A percentile compares a stretch with the other conserved stretches of the same genome.
phyloP scores from a whole-genome alignment of 2,113 vertebrate genomes.

The Athene cunicularia region DNA sequence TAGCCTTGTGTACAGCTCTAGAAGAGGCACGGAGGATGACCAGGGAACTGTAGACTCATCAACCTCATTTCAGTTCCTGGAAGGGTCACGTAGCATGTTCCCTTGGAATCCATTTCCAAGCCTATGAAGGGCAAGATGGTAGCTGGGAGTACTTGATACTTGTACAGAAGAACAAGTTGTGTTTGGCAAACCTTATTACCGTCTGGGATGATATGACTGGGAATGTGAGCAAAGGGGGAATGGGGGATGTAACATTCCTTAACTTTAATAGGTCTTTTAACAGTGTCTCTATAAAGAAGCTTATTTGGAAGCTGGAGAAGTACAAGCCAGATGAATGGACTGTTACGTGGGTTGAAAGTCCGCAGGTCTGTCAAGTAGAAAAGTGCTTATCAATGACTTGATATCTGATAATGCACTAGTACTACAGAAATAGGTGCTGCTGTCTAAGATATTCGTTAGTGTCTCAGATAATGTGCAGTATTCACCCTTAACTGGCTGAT shows the following conservation, averaged over 20 bases:
- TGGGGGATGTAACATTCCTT: not conserved
- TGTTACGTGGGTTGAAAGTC: not conserved
- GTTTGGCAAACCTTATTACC: not conserved
- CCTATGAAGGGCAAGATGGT: not conserved
- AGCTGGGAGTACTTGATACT: not conserved
- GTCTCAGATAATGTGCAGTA: not conserved
- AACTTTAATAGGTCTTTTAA: not conserved
- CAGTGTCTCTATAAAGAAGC: not conserved
- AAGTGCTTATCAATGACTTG: not conserved
- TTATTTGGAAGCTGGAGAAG: not conserved
- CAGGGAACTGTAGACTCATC: not conserved
- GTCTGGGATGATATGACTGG: not conserved
- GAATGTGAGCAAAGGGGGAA: not conserved
- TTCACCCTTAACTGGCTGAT: not conserved
- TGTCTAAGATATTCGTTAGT: rapidly evolving
- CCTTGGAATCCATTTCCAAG: not conserved
- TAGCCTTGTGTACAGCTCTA: not conserved
- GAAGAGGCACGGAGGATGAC: not conserved
- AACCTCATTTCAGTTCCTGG: not conserved
- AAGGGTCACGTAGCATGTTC: not conserved
- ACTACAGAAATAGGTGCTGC: not conserved
- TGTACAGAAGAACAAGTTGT: not conserved
- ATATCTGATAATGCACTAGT: rapidly evolving
- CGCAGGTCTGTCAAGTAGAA: not conserved
- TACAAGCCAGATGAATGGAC: not conserved